phyloP scores from a whole-genome alignment of 2,888 invertebrate species.

The Drosophila testacea region DNA sequence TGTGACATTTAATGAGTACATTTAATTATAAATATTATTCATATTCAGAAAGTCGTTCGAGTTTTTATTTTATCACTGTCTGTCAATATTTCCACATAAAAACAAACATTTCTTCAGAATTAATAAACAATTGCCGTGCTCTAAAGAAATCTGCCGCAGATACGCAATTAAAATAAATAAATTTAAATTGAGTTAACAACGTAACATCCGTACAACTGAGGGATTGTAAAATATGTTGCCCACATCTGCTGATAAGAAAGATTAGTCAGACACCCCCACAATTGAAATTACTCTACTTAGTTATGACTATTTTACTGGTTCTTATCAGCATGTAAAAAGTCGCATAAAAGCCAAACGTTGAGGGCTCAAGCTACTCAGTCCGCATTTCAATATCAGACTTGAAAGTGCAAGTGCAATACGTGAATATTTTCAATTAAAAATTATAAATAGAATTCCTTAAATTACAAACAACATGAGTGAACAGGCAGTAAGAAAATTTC shows the following conservation, averaged over 20 bases:
- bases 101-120: neutral
- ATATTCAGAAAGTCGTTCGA: neutral
- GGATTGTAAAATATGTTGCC: conserved; percentile 4
- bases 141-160: neutral
- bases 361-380: conserved; percentile 28
- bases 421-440: neutral
- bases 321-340: conserved; percentile 45
- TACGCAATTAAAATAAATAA: neutral
- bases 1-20: too few species aligned
- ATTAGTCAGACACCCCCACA: conserved; percentile 44
- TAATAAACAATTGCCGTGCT: neutral
- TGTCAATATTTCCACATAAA: neutral
- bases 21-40: neutral
- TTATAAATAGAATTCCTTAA: conserved; percentile 1
- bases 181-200: conserved; percentile 7
- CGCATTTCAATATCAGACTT: conserved; percentile 26
- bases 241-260: conserved; percentile 41
- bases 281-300: conserved; percentile 21
- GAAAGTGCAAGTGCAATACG: conserved; percentile 12
- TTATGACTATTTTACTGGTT: conserved; percentile 3
- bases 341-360: conserved; percentile 37
- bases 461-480: conserved; percentile 35
- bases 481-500: conserved; percentile 32
- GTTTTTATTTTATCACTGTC: neutral
- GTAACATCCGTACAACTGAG: conserved; percentile 5